Base-by-base conservation (phyloP, 2,113 vertebrate genomes). In the Furnarius figulus region DNA sequence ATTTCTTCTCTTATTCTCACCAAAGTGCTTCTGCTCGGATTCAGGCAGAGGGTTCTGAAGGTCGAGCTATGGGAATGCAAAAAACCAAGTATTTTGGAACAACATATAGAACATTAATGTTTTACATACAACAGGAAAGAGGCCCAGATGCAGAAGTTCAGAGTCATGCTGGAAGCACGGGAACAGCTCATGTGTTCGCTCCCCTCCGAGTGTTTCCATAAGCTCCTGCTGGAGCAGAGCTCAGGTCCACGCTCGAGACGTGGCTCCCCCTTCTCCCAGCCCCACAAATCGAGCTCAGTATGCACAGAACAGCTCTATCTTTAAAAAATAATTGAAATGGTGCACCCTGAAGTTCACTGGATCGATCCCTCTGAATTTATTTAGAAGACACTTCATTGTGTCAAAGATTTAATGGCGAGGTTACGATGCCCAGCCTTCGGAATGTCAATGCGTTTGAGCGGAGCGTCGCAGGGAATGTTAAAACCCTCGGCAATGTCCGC, bases 381-480 rank as follows among this genome's bases (percentile, higher is more conserved):
- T 95, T 95, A 90, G 95, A 92, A 96, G 91, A 92, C 88, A 89
- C 92, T 95, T 95, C 94, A 95, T 94, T 97, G 91, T 93, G 94
- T 96, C 94, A 85, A 83, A 90, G 93, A 95, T 96, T 90, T 96
- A 97, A 96, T 75, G 94, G 93, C 37, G 90, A 62, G 93, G 95
- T 93, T 93, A 94, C 44, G 21, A 91, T 42, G 95, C 85, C 86
- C 94, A 90, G 93, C 92, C 67, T 90, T 85, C 62, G 7, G 93
- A 89, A 95, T 86, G 88, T 93, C 92, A 74, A 78, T 78, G 95
- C 61, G 61, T 79, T 75, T 82, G 85, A 68, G 22, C 5, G 3
- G 59, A 91, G 82, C 1, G 2, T 13, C 7, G 90, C 79, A 13
- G 85, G 70, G 95, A 95, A 96, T 93, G 92, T 31, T 95, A 93